Conservation (phyloP, 2,797 vertebrate genomes). For the Manis javanica region DNA sequence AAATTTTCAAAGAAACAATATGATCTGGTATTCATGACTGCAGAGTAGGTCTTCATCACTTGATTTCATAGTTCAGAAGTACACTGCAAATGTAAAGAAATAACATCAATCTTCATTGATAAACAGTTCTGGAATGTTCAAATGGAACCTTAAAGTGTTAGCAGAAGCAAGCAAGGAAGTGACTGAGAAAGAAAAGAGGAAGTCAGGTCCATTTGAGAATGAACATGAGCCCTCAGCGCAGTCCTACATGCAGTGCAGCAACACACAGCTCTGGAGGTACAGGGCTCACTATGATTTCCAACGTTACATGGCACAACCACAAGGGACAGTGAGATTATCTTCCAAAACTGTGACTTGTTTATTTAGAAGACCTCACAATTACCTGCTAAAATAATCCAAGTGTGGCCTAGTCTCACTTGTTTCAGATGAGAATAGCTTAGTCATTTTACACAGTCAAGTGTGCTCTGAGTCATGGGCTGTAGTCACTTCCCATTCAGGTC, state of each 20-base stretch:
- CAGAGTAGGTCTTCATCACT: background rate
- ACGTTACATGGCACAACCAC: background rate
- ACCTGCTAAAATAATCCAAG: constrained; percentile 6
- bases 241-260: background rate
- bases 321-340: background rate
- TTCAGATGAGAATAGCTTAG: background rate
- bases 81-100: background rate
- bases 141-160: background rate
- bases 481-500: background rate
- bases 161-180: constrained; percentile 7
- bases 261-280: background rate
- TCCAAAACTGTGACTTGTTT: background rate
- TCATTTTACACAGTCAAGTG: background rate
- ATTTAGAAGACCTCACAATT: background rate
- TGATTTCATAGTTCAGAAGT: background rate
- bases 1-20: background rate
- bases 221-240: background rate
- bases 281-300: background rate
- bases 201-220: background rate
- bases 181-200: background rate
- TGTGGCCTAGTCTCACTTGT: background rate
- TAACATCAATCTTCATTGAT: background rate
- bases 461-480: constrained; percentile 48
- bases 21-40: background rate
- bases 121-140: background rate